Evolutionary conservation across 2,888 invertebrate genomes (phyloP).

Genomic region (Erebia aethiops): DNA sequence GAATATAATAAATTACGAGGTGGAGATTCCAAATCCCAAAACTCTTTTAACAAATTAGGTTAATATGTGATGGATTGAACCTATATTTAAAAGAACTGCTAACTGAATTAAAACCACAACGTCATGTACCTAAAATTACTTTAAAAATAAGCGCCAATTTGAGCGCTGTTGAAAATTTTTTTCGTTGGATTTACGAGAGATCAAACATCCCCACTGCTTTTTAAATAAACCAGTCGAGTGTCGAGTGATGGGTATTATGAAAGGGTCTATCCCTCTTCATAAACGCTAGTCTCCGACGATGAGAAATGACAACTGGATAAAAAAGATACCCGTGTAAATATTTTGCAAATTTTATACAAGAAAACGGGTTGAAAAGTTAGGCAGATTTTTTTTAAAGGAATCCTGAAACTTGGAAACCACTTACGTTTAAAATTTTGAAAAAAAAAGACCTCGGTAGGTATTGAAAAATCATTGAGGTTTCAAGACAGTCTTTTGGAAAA

Average conservation of each 20-base stretch:
- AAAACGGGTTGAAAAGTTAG: neutral
- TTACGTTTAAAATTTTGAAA: no score
- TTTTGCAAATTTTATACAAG: constrained; percentile 4
- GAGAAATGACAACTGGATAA: constrained; percentile 14
- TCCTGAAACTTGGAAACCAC: neutral
- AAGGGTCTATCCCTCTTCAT: constrained; percentile 33
- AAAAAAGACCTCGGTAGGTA: no score
- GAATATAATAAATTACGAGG: neutral
- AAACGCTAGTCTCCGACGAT: constrained; percentile 23
- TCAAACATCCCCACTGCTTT: constrained; percentile 31
- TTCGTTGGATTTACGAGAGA: constrained; percentile 24
- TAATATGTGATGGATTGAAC: neutral
- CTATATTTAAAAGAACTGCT: neutral
- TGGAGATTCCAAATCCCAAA: neutral
- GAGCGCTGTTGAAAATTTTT: constrained; percentile 15
- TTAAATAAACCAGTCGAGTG: constrained; percentile 39
- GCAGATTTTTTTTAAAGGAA: neutral
- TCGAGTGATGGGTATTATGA: constrained; percentile 26
- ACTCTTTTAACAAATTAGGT: no score
- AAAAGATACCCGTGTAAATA: constrained; percentile 10
- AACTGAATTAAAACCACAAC: neutral
- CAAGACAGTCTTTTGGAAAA: no score
- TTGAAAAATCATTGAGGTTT: no score
- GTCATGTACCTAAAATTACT: neutral
- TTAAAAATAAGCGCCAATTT: neutral